Base-by-base conservation (phyloP, 2,888 invertebrate species). In the Nezara viridula region DNA sequence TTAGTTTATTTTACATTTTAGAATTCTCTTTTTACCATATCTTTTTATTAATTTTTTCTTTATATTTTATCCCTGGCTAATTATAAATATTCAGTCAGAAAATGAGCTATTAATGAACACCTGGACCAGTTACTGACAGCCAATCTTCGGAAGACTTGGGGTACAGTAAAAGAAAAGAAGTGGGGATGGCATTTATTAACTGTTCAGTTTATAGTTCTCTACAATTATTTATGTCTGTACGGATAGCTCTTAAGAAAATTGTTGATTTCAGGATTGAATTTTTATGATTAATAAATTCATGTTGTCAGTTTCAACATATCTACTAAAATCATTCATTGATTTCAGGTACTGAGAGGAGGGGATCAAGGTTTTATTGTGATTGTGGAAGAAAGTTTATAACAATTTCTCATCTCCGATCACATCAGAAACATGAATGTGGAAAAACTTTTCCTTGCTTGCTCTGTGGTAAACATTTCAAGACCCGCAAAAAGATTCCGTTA, bases 341-440 rank as follows among this genome's bases (percentile, higher is more conserved):
- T 89, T 47, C 85, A 88, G 89, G 89, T 77, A 21, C 52, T n/a
- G 52, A 66, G 44, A 88, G 47, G 27, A 88, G 24, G 4, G 37
- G 73, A 88, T 73, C n/a, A 44, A 81, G 81, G 9, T 81, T 52
- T 73, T 47, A 52, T 77, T 89, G 89, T 73, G 50, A 81, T 10
- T 90, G 90, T 77, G 90, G 90, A 12, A 90, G 86, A 77, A 55
- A 85, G 24, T 90, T 90, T 66, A 88, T 88, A 37, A 40, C 81
- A 4, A 50, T 55, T 24, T 24, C 55, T 24, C 47, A 86, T 44
- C 89, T 90, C 21, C 37, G 44, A 24, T 90, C 88, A 44, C 90
- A 90, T 86, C 85, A 87, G 49, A 88, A 86, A 81, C 89, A 90
- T 32, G 90, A 90, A 73, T 90, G 90, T 89, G 90, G 90, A 27